Conservation (phyloP, 2,797 vertebrate species). For the Alosa sapidissima region DNA sequence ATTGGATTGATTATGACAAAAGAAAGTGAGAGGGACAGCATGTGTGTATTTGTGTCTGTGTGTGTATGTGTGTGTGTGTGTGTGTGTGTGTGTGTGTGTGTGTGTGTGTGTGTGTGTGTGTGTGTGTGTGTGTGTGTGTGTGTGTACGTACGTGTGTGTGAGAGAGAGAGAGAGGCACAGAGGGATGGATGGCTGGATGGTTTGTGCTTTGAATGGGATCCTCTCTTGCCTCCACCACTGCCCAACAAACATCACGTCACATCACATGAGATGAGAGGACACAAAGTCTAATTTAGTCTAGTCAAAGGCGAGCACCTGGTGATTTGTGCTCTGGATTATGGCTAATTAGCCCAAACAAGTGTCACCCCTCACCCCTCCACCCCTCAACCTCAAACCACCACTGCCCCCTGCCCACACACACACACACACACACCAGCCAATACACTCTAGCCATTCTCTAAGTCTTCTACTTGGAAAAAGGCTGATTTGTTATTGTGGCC, state of each 20-base stretch:
- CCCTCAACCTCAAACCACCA: not conserved
- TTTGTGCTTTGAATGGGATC: not conserved
- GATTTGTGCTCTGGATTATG: not conserved
- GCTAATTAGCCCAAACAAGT: not conserved
- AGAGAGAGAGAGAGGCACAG: not conserved
- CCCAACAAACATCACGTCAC: not conserved
- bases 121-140: not conserved
- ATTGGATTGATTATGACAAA: conserved; percentile 55
- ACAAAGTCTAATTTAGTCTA: not conserved
- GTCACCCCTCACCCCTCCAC: not conserved
- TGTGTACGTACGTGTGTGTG: not conserved
- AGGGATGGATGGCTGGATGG: not conserved
- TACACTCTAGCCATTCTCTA: not conserved
- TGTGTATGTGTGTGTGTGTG: not conserved
- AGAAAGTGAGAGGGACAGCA: not conserved
- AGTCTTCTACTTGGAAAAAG: not conserved
- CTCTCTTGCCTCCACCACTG: not conserved
- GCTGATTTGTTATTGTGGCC: not conserved
- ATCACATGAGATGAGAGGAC: not conserved
- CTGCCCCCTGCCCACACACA: not conserved
- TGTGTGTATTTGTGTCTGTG: not conserved
- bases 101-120: not conserved
- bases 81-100: not conserved
- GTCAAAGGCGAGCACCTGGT: not conserved
- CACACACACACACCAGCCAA: not conserved